phyloP scores from a whole-genome alignment of 2,113 vertebrate species.

The Falcunculus frontatus region DNA sequence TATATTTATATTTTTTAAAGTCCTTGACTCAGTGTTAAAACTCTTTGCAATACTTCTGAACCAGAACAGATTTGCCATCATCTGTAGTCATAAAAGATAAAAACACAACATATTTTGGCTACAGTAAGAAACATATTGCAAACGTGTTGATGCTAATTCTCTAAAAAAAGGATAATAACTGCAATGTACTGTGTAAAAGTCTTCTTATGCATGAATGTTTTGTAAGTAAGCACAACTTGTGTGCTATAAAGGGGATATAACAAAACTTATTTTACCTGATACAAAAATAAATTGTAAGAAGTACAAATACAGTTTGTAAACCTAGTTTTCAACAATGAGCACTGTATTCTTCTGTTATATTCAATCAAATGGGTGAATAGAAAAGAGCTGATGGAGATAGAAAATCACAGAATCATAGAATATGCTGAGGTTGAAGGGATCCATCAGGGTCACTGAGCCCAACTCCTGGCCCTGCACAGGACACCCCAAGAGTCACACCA shows the following conservation, averaged over 20 bases:
- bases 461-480: background rate
- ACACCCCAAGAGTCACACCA: background rate
- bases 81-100: constrained; percentile 51
- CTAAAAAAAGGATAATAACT: constrained; percentile 12
- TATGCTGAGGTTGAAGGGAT: background rate
- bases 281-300: background rate
- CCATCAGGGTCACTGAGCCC: too few relatives aligned
- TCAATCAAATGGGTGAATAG: background rate
- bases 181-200: background rate
- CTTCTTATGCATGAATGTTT: background rate
- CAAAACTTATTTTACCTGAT: background rate
- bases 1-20: background rate
- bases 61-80: constrained; percentile 54
- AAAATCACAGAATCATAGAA: background rate
- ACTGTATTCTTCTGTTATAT: background rate
- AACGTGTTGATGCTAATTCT: constrained; percentile 7
- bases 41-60: constrained; percentile 12
- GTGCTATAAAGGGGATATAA: background rate
- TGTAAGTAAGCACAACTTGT: background rate
- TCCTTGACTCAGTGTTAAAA: constrained; percentile 24
- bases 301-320: background rate
- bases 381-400: background rate
- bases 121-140: constrained; percentile 21
- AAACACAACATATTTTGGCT: constrained; percentile 28
- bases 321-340: background rate